A percentile compares a stretch with the other conserved stretches of the same genome.
phyloP scores from a whole-genome alignment of 2,113 vertebrate species.

The Epinephelus cyanopodus region DNA sequence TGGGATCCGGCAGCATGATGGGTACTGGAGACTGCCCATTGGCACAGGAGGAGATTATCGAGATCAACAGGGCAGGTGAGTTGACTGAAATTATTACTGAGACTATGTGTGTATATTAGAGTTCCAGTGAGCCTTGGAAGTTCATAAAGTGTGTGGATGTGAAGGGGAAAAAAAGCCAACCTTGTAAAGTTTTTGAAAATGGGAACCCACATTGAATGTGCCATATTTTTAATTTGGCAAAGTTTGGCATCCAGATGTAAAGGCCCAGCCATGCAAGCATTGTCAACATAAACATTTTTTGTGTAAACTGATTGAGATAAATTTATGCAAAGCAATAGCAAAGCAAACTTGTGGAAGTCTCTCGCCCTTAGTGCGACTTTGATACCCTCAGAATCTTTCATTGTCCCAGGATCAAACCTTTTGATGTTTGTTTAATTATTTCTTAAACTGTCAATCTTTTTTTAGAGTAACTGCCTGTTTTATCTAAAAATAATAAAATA shows the following conservation, averaged over 20 bases:
- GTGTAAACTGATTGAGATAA: background rate
- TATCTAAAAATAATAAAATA: background rate
- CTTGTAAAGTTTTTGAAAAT: background rate
- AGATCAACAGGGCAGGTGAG: conserved; percentile 94
- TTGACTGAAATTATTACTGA: background rate
- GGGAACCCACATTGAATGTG: background rate
- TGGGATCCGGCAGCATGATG: conserved; percentile 84
- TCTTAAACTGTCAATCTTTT: background rate
- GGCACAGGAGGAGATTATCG: conserved; percentile 90
- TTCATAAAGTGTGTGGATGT: background rate
- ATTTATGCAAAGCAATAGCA: background rate
- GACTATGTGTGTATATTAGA: background rate
- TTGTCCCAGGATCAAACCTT: background rate
- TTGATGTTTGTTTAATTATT: background rate
- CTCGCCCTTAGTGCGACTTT: background rate
- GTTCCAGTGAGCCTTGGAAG: background rate
- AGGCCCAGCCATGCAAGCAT: background rate
- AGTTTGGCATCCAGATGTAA: background rate
- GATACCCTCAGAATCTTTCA: background rate
- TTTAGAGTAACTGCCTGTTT: background rate
- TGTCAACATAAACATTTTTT: background rate
- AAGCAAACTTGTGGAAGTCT: background rate
- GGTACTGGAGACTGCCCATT: conserved; percentile 89
- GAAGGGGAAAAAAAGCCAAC: background rate
- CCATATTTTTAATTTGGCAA: background rate